Evolutionary conservation across 2,113 vertebrate species (phyloP), one percentile per base, ranked within the genome.

Genomic region (Burhinus bistriatus): DNA sequence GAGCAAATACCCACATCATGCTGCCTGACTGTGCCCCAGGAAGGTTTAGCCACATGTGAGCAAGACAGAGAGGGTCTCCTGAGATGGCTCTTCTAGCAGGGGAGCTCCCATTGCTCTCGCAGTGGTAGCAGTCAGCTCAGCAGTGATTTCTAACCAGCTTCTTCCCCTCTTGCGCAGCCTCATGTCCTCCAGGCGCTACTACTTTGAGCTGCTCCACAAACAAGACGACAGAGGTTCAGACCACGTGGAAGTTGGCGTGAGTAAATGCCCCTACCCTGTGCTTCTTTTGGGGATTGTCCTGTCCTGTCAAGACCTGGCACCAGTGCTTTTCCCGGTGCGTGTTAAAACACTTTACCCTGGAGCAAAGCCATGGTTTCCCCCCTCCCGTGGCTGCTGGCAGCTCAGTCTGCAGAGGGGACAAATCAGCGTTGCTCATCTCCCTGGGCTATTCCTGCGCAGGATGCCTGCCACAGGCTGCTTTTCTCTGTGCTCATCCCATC

Each of bases 131-230:
- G 47, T 7, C 6, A 5, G 23, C 70, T 58, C 27, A 5, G 38
- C 23, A 1, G 4, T 16, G 27, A 1, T 59, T 59, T 20, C 78
- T 82, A n/a, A 81, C 9, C 0, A 5, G 5, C 58, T 18, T 6
- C 55, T 20, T 40, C 13, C 52, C 73, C 17, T 58, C 36, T 34
- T 29, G 58, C 27, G 49, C 97, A 99, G 99, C 95, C 98, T 99
- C 84, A 99, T 99, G 96, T 98, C 99, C 64, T 99, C 99, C 91
- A 98, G 99, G 51, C 98, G 98, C 40, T 99, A 99, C 98, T 99
- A 99, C 98, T 99, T 99, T 3, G 99, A 99, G 98, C 98, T 99
- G 93, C 99, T 99, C 54, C 99, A 99, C 98, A 99, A 99, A 90
- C 99, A 99, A 66, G 99, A 99, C 0, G 99, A 99, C 98, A 98